These are phyloP conservation scores for Drosophila repletoides DNA, from an alignment of 1,140 invertebrate genomes.

Conservation along the genomic window DNA sequence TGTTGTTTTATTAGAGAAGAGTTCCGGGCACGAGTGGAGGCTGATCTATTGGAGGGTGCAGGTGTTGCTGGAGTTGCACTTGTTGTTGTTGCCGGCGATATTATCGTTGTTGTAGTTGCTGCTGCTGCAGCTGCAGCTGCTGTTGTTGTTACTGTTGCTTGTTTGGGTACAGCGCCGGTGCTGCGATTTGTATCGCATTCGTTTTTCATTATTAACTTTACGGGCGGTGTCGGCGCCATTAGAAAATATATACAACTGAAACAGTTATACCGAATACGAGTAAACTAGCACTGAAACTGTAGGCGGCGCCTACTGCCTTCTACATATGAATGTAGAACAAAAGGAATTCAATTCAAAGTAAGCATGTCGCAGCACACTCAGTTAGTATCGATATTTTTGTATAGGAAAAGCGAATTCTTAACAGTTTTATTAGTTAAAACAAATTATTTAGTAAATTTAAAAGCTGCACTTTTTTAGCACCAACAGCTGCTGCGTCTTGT, in stretches of 20 bases:
- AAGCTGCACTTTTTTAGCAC: constrained; percentile 1
- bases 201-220: constrained; percentile 44
- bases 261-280: constrained; percentile 14
- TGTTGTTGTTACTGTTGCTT: constrained; percentile 10
- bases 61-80: too few species aligned
- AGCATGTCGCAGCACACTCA: neutral
- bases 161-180: constrained; percentile 54
- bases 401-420: neutral
- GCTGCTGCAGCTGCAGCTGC: constrained; percentile 13
- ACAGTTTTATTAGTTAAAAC: neutral
- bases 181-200: constrained; percentile 33
- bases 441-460: too few species aligned
- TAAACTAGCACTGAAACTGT: constrained; percentile 9
- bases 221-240: constrained; percentile 56
- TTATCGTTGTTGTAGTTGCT: constrained; percentile 35
- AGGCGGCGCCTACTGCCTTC: neutral
- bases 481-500: constrained; percentile 40
- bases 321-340: too few species aligned
- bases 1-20: constrained; percentile 34
- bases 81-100: constrained; percentile 48
- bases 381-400: neutral
- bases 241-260: constrained; percentile 29
- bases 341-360: neutral
- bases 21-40: constrained; percentile 27
- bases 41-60: constrained; percentile 22